A percentile compares a stretch with the other conserved stretches of the same genome.
These are phyloP conservation scores for Incurvaria masculella DNA, from an alignment of 2,888 invertebrate species.

Conservation along the genomic window DNA sequence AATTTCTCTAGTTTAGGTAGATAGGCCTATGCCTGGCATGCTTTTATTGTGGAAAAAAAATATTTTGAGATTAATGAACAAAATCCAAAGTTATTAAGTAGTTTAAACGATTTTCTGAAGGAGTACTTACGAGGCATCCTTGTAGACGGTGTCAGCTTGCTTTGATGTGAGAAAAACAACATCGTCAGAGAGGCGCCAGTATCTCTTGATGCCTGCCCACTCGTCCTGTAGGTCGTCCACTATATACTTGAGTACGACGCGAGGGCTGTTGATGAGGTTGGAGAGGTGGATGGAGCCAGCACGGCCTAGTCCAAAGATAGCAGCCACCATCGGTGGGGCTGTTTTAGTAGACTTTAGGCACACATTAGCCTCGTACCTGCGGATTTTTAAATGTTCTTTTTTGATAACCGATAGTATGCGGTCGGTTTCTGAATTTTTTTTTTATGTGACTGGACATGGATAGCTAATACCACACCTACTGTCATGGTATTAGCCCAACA, in stretches of 20 bases:
- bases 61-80: too few species aligned
- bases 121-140: conserved; percentile 47
- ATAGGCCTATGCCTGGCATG: too few species aligned
- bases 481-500: too few species aligned
- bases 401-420: too few species aligned
- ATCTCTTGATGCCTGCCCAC: conserved; percentile 39
- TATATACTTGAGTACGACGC: conserved; percentile 51
- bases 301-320: conserved; percentile 58
- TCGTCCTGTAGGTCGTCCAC: conserved; percentile 51
- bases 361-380: conserved; percentile 40
- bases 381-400: too few species aligned
- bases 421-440: too few species aligned
- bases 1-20: too few species aligned
- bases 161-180: conserved; percentile 47
- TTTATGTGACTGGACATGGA: too few species aligned
- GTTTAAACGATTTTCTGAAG: too few species aligned
- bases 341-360: conserved; percentile 19
- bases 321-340: conserved; percentile 35
- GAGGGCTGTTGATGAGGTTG: conserved; percentile 43
- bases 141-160: conserved; percentile 44
- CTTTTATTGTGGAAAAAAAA: too few species aligned
- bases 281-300: conserved; percentile 60
- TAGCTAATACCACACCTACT: too few species aligned
- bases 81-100: too few species aligned
- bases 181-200: conserved; percentile 47